phyloP scores from a whole-genome alignment of 37 sponge, comb jelly and placozoan species.

The Halichondria panicea region DNA sequence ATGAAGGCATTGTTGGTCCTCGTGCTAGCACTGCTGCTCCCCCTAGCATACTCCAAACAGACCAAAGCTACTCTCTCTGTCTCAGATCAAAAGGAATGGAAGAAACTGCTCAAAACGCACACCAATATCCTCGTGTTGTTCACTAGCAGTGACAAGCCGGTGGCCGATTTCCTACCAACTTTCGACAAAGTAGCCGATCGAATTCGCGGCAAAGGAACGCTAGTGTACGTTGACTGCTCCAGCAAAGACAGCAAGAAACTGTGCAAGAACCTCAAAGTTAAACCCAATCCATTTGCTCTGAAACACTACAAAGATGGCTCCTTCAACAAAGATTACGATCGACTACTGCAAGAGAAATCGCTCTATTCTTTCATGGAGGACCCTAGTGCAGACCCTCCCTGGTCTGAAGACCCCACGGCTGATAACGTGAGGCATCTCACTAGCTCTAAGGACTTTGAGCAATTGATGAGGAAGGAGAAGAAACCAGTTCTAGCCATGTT shows the following conservation, averaged over 20 bases:
- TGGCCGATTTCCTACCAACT: conserved; percentile 24
- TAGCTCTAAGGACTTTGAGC: conserved; percentile 35
- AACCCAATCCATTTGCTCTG: conserved; percentile 33
- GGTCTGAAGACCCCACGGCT: conserved; percentile 88
- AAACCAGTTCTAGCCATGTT: conserved; percentile 86
- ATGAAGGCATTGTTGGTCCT: not conserved
- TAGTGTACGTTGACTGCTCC: conserved; percentile 76
- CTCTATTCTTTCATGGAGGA: conserved; percentile 78
- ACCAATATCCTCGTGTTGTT: conserved; percentile 81
- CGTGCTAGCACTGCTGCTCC: not conserved
- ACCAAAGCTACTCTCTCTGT: conserved; percentile 23
- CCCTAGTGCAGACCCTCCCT: conserved; percentile 85
- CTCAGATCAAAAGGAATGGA: conserved; percentile 80
- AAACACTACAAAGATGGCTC: conserved; percentile 89
- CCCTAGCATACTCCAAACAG: not conserved
- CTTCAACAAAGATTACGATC: conserved; percentile 92
- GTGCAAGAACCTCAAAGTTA: conserved; percentile 84
- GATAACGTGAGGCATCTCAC: conserved; percentile 78
- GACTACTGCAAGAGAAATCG: conserved; percentile 59
- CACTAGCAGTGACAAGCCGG: conserved; percentile 24
- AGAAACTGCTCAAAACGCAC: conserved; percentile 78
- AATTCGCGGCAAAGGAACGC: conserved; percentile 74
- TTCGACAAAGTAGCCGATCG: conserved; percentile 66
- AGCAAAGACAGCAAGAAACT: conserved; percentile 65
- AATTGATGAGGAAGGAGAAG: conserved; percentile 67